Base-by-base conservation (phyloP, 2,888 invertebrate species). In the Andrena trimmerana region DNA sequence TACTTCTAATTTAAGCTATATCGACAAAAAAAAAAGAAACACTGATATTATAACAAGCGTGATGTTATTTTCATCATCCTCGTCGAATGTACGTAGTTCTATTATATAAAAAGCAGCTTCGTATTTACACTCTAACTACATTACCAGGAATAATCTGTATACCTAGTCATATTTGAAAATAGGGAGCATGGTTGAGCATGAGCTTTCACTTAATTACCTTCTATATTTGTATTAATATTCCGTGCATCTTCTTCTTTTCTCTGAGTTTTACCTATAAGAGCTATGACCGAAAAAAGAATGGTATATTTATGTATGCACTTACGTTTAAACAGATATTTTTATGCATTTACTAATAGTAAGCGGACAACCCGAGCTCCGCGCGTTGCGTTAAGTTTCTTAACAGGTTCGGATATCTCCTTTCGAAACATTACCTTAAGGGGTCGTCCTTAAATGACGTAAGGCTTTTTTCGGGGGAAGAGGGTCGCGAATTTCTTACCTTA, bases 151-250 rank as follows among this genome's bases (percentile, higher is more conserved):
- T 82, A 84, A 84, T 80, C 77, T 80, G 48, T 82, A 84, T 67
- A 82, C 85, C 86, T 86, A 86, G 86, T 86, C 86, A 86, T 85
- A 85, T 81, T 62, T 71, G 62, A 63, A 70, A 79, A 68, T 83
- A 83, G 78, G 80, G 75, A 74, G 60, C 72, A 79, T 63, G 72
- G 33, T 77, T 68, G 42, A 74, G 16, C 63, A 69, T 79, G 70
- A 67, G 66, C 65, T 66, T 76, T 71, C 69, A 66, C 33, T 57
- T 65, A 36, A 52, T 71, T n/a, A 72, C 42, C 42, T 66, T 76
- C 42, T 62, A 24, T 75, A 67, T 67, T 66, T 80, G 33, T 80
- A 80, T 75, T 70, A 71, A 67, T 76, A 71, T 69, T 81, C 69
- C 73, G 10, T 67, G 57, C 65, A 81, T n/a, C 24, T 48, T 65